These are phyloP conservation scores for Melinaea marsaeus DNA, from an alignment of 2,888 invertebrate species.

Conservation along the genomic window DNA sequence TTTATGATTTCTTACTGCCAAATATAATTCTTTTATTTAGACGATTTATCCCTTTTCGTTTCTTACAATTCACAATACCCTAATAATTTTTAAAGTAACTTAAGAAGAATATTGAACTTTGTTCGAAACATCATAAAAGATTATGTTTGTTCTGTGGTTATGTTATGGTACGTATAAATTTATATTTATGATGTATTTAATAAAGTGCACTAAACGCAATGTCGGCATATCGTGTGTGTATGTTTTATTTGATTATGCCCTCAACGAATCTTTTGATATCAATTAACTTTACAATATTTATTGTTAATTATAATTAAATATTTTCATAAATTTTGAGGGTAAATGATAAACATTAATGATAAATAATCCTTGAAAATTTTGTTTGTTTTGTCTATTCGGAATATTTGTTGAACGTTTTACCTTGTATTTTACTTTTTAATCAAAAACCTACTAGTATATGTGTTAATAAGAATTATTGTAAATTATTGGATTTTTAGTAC, in stretches of 20 bases:
- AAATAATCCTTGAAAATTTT: too few relatives aligned
- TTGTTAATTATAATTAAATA: too few relatives aligned
- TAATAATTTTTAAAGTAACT: slow-evolving; percentile 8
- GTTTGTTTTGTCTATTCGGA: too few relatives aligned
- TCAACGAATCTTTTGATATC: too few relatives aligned
- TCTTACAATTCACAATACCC: neutral
- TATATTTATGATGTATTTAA: slow-evolving; percentile 47
- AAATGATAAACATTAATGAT: too few relatives aligned
- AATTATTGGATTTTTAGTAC: too few relatives aligned
- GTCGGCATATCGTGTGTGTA: slow-evolving; percentile 52
- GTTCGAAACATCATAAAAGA: neutral
- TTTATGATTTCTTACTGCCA: neutral
- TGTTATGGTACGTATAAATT: slow-evolving; percentile 13
- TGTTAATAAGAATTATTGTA: too few relatives aligned
- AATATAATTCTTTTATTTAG: neutral
- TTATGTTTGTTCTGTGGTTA: slow-evolving; percentile 15
- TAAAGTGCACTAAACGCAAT: slow-evolving; percentile 69
- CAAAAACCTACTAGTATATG: too few relatives aligned
- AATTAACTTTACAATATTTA: too few relatives aligned
- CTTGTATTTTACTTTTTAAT: too few relatives aligned
- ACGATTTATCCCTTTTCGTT: neutral
- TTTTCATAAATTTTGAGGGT: too few relatives aligned
- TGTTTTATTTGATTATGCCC: slow-evolving; percentile 48
- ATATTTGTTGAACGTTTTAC: too few relatives aligned
- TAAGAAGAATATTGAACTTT: neutral